These are phyloP conservation scores for Spilosoma lubricipeda DNA, from an alignment of 2,888 invertebrate species.

Conservation along the genomic window DNA sequence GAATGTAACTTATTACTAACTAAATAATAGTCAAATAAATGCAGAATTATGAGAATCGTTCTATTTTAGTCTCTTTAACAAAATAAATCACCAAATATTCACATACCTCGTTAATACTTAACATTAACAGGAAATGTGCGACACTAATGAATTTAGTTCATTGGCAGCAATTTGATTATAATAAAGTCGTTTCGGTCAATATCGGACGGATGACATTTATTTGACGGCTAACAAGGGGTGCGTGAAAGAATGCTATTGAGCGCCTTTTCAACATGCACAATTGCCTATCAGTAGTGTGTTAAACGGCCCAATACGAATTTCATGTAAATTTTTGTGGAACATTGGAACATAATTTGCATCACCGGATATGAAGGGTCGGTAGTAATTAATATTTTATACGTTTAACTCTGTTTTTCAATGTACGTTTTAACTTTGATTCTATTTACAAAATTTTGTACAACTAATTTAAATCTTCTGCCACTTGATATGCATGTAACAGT, in stretches of 20 bases:
- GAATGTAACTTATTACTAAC: background rate
- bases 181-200: slow-evolving; percentile 66
- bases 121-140: slow-evolving; percentile 21
- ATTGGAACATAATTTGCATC: slow-evolving; percentile 30
- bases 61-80: background rate
- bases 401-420: background rate
- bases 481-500: background rate
- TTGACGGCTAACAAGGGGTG: slow-evolving; percentile 56
- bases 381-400: slow-evolving; percentile 18
- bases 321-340: slow-evolving; percentile 38
- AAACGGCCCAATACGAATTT: slow-evolving; percentile 48
- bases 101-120: slow-evolving; percentile 8
- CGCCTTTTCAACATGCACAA: slow-evolving; percentile 59
- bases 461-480: background rate
- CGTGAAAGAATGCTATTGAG: slow-evolving; percentile 44
- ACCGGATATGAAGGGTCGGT: slow-evolving; percentile 20
- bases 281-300: slow-evolving; percentile 54
- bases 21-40: background rate
- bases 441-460: background rate
- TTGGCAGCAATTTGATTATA: slow-evolving; percentile 74
- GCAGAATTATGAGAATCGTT: background rate
- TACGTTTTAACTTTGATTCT: background rate
- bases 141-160: slow-evolving; percentile 55
- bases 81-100: background rate
- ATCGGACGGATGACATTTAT: slow-evolving; percentile 60